Base-by-base conservation (phyloP, 1,140 invertebrate genomes). In the Drosophila pachea region DNA sequence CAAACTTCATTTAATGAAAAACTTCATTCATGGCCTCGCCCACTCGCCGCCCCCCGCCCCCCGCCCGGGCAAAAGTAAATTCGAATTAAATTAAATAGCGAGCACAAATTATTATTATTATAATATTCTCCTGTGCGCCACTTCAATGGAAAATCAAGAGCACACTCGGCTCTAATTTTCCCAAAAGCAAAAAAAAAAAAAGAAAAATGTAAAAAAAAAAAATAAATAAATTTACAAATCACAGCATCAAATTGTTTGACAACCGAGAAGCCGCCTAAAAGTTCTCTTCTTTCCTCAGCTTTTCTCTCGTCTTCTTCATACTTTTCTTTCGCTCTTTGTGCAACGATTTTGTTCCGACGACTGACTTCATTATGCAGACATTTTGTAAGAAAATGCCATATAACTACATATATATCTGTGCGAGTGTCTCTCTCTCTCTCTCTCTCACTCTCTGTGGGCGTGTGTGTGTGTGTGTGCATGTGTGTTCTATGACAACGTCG, bases 1-100 rank as follows among this genome's bases (percentile, higher is more conserved):
- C 81, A 72, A 84, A 84, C 76, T 84, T 86, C 67, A 86, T 76
- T 81, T 84, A 22, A n/a, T n/a, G n/a, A n/a, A n/a, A n/a, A n/a
- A n/a, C n/a, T n/a, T n/a, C n/a, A n/a, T n/a, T n/a, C n/a, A 84
- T n/a, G n/a, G n/a, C n/a, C n/a, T n/a, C n/a, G n/a, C n/a, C n/a
- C n/a, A n/a, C n/a, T n/a, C n/a, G n/a, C n/a, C n/a, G n/a, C 63
- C 29, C 11, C 12, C 14, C 2, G 11, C 22, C 29, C 61, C 32
- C 49, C 49, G 52, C 43, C 32, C 14, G 60, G 45, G 22, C 63
- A 67, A 74, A 86, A 84, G 86, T 86, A 86, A 86, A 86, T 81
- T 81, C 76, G 82, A 86, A 77, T 84, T 68, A 86, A 84, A 81
- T 84, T 76, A 84, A 86, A 83, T 78, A 70, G 61, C 50, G 29